Conservation (phyloP, 1,140 invertebrate species). For the Oncopeltus fasciatus region DNA sequence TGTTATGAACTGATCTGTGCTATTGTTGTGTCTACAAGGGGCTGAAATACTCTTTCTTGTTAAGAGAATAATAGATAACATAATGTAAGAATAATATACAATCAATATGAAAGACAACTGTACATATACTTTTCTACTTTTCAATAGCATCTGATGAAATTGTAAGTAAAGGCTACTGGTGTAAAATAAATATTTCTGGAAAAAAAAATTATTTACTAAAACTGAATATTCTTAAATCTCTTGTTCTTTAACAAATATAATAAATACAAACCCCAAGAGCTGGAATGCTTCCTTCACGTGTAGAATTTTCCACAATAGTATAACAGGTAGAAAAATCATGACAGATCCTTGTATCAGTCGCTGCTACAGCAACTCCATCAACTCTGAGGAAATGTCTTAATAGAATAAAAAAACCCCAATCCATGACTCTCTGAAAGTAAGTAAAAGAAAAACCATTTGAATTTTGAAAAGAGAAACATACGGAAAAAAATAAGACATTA, state of each 20-base stretch:
- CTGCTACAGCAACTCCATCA: constrained; percentile 75
- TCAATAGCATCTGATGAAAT: neutral
- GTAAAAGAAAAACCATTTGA: constrained; percentile 11
- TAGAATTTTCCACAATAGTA: constrained; percentile 61
- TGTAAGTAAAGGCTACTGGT: neutral
- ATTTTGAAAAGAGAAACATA: neutral
- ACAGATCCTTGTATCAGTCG: constrained; percentile 86
- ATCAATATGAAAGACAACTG: no score
- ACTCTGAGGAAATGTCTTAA: constrained; percentile 85
- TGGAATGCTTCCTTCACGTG: constrained; percentile 41
- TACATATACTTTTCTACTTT: no score
- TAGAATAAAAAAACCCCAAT: constrained; percentile 79
- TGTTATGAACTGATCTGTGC: no score
- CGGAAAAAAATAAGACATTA: neutral
- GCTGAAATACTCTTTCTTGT: no score
- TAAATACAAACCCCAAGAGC: neutral
- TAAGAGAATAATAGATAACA: no score
- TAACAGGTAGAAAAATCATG: constrained; percentile 63
- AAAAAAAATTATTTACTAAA: constrained; percentile 22
- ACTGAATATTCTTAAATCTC: constrained; percentile 14
- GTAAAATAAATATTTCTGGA: neutral
- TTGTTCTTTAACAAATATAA: no score
- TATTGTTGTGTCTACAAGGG: no score
- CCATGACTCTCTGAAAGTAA: constrained; percentile 80
- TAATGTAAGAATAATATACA: no score